Evolutionary conservation across 2,888 invertebrate genomes (phyloP).

Genomic region (Cyaniris semiargus): DNA sequence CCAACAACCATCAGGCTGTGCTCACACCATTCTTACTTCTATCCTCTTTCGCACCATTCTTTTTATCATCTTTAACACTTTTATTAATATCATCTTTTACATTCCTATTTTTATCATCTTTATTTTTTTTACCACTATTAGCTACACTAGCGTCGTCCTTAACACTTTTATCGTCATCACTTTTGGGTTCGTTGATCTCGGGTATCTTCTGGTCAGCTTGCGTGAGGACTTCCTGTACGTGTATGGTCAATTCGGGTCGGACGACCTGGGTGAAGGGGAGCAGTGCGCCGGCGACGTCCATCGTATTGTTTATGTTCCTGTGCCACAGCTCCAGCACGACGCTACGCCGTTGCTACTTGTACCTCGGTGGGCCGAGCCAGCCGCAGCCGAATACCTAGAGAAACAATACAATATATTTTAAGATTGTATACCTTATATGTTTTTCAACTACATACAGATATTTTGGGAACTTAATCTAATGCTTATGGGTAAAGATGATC

Average conservation of each 20-base stretch:
- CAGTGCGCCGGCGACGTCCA: conserved; percentile 76
- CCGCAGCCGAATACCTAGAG: conserved; percentile 84
- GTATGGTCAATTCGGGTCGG: conserved; percentile 69
- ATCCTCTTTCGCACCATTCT: conserved; percentile 41
- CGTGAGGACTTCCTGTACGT: conserved; percentile 71
- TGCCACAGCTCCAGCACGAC: conserved; percentile 80
- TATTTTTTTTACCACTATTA: conserved; percentile 42
- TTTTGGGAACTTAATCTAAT: not conserved
- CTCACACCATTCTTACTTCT: conserved; percentile 45
- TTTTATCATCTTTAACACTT: conserved; percentile 42
- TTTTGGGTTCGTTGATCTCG: conserved; percentile 64
- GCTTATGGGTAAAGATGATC: too few relatives aligned
- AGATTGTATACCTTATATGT: not conserved
- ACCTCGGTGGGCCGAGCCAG: conserved; percentile 83
- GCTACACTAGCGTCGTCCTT: conserved; percentile 38
- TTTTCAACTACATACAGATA: not conserved
- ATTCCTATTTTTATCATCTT: not conserved
- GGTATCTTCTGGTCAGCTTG: conserved; percentile 66
- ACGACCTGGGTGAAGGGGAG: conserved; percentile 73
- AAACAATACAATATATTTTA: not conserved
- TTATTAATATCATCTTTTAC: not conserved
- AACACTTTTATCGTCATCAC: conserved; percentile 43
- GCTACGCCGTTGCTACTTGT: conserved; percentile 83
- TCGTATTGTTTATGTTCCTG: conserved; percentile 78
- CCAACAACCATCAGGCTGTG: conserved; percentile 71